A percentile compares a stretch with the other conserved stretches of the same genome.
Evolutionary conservation across 2,888 invertebrate species (phyloP).

Genomic region (Osedax frankpressi): DNA sequence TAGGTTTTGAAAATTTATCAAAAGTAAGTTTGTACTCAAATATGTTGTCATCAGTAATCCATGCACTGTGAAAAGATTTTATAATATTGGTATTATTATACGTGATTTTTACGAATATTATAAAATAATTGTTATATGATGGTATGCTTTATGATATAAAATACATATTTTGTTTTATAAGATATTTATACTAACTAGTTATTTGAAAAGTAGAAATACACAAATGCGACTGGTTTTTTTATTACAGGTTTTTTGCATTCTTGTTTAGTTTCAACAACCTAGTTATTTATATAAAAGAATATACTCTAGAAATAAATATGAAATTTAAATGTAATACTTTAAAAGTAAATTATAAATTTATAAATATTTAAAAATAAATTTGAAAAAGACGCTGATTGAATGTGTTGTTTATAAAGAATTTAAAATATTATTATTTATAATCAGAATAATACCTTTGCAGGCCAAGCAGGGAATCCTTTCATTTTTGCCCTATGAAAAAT

Average conservation of each 20-base stretch:
- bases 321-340: no score
- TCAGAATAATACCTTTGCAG: constrained; percentile 69
- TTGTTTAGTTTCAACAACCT: neutral
- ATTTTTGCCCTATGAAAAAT: constrained; percentile 80
- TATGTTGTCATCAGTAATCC: neutral
- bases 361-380: neutral
- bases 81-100: neutral
- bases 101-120: neutral
- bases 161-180: neutral
- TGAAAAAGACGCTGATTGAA: neutral
- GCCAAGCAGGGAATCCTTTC: constrained; percentile 94
- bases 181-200: neutral
- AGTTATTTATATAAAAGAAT: neutral
- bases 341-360: no score
- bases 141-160: neutral
- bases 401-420: neutral
- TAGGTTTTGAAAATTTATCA: neutral
- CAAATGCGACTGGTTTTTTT: neutral
- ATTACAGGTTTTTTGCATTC: neutral
- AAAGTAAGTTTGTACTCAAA: neutral
- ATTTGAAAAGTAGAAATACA: neutral
- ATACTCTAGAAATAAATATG: neutral
- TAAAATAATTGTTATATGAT: no score
- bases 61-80: neutral
- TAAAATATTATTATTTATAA: neutral